Percentiles rank a stretch among this genome's conserved stretches.
These are phyloP conservation scores for Platysternon megacephalum DNA, from an alignment of 2,113 vertebrate genomes.

Conservation along the genomic window DNA sequence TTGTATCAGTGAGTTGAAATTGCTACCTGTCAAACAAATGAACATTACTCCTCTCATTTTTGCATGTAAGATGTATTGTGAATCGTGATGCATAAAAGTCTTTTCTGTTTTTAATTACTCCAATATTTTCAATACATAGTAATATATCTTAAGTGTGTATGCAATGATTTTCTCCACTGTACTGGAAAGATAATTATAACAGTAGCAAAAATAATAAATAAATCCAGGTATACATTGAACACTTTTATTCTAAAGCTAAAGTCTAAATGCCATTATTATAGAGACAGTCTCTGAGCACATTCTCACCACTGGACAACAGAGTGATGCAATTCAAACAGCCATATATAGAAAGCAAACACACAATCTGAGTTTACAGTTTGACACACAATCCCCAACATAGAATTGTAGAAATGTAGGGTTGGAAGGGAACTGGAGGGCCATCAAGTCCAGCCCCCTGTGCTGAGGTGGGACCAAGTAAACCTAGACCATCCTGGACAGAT, in stretches of 20 bases:
- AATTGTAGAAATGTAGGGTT: neutral
- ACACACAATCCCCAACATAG: neutral
- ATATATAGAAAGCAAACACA: neutral
- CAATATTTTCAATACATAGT: neutral
- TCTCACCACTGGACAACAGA: neutral
- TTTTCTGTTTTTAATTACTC: neutral
- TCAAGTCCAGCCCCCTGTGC: neutral
- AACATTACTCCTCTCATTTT: conserved; percentile 16
- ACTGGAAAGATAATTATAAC: conserved; percentile 29
- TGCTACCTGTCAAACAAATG: neutral
- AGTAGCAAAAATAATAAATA: neutral
- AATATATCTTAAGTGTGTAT: neutral
- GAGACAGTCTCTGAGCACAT: neutral
- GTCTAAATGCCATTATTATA: neutral
- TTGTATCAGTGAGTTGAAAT: neutral
- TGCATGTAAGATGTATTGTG: neutral
- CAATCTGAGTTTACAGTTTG: neutral
- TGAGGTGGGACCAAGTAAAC: neutral
- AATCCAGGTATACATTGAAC: neutral
- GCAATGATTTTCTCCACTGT: neutral
- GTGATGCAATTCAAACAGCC: neutral
- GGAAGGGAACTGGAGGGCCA: neutral
- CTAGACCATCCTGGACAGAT: neutral
- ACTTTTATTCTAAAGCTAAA: neutral
- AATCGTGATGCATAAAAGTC: neutral